Evolutionary conservation across 2,113 vertebrate genomes (phyloP).

Genomic region (Hyaena hyaena): DNA sequence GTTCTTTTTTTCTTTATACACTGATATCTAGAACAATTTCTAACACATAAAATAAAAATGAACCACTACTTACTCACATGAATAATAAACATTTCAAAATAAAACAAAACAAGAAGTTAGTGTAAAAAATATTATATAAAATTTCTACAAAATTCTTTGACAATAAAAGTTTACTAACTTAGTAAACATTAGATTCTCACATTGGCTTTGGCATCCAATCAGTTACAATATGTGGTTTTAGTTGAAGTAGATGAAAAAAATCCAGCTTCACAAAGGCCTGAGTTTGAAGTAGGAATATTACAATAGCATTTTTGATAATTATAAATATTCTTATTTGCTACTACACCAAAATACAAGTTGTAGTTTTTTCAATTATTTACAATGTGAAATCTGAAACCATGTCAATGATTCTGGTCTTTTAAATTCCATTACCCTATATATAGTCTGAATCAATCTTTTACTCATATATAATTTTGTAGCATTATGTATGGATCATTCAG

Average conservation of each 20-base stretch:
- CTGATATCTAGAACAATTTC: neutral
- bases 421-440: neutral
- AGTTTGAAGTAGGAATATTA: neutral
- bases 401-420: neutral
- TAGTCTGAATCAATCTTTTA: neutral
- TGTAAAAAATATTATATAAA: neutral
- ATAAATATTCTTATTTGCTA: neutral
- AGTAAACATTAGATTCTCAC: neutral
- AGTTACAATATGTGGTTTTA: neutral
- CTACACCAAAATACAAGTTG: neutral
- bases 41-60: neutral
- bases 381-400: neutral
- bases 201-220: neutral
- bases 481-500: neutral
- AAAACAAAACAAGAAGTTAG: neutral
- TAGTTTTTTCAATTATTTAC: neutral
- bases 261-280: neutral
- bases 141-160: neutral
- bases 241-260: neutral
- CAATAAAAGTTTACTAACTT: neutral
- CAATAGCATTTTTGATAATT: neutral
- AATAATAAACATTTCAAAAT: neutral
- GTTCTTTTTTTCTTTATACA: neutral
- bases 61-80: neutral
- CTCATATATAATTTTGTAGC: neutral